Conservation (phyloP, 2,113 vertebrate species). For the Nestor notabilis region DNA sequence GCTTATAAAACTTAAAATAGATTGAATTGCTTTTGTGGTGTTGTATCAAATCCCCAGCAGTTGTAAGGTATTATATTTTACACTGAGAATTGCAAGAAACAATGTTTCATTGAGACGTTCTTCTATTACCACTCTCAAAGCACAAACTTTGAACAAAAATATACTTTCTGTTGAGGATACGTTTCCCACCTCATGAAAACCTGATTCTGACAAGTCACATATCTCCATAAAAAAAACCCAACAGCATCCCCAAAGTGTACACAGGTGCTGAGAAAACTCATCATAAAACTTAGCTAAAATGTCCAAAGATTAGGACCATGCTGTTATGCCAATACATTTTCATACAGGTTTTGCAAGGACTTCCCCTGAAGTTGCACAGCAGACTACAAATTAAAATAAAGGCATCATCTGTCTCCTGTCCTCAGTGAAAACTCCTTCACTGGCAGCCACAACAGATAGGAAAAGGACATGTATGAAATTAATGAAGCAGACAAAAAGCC, state of each 20-base stretch:
- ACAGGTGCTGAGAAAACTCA: neutral
- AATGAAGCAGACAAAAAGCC: neutral
- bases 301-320: neutral
- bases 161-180: neutral
- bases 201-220: neutral
- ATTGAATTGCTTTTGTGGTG: neutral
- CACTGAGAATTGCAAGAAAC: neutral
- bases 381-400: neutral
- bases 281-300: neutral
- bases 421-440: neutral
- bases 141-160: neutral
- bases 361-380: neutral
- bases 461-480: neutral
- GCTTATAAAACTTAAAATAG: neutral
- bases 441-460: neutral
- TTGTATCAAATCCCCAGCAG: neutral
- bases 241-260: accelerated
- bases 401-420: neutral
- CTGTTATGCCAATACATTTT: neutral
- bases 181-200: neutral
- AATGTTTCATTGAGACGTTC: neutral
- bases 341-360: accelerated
- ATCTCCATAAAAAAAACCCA: neutral
- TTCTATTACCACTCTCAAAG: neutral
- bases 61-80: neutral